phyloP scores from a whole-genome alignment of 2,113 vertebrate genomes.

The Tringa solitaria region DNA sequence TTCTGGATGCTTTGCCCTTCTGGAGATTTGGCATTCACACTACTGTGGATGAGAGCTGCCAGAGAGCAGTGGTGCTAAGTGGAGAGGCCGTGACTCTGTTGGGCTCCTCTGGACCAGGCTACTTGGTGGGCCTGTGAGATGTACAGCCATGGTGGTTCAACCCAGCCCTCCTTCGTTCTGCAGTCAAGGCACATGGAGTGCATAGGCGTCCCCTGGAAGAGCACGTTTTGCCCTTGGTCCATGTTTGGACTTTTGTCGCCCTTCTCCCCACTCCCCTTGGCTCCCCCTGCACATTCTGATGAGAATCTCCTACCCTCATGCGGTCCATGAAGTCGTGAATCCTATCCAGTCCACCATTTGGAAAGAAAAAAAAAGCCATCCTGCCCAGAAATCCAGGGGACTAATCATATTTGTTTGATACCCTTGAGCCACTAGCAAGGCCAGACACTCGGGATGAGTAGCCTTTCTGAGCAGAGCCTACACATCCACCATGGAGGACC shows the following conservation, averaged over 20 bases:
- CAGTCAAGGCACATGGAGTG: fast-evolving
- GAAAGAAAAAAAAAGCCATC: neutral
- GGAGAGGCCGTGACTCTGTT: neutral
- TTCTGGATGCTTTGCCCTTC: neutral
- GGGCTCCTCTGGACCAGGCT: neutral
- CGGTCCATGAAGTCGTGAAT: neutral
- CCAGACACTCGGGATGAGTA: fast-evolving
- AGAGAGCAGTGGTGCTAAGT: neutral
- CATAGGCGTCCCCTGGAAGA: neutral
- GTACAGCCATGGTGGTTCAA: neutral
- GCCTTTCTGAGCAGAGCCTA: neutral
- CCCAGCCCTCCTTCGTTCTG: neutral
- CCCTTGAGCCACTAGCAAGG: neutral
- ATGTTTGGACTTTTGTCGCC: neutral
- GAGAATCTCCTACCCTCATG: neutral
- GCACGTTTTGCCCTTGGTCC: neutral
- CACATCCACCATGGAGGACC: neutral
- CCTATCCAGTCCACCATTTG: neutral
- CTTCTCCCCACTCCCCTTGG: neutral
- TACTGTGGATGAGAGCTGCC: neutral
- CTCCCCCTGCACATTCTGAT: neutral
- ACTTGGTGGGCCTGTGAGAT: neutral
- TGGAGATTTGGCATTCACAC: neutral
- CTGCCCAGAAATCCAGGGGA: neutral
- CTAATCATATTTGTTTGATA: neutral